phyloP scores from a whole-genome alignment of 2,113 vertebrate species.

The Gymnorhina tibicen region DNA sequence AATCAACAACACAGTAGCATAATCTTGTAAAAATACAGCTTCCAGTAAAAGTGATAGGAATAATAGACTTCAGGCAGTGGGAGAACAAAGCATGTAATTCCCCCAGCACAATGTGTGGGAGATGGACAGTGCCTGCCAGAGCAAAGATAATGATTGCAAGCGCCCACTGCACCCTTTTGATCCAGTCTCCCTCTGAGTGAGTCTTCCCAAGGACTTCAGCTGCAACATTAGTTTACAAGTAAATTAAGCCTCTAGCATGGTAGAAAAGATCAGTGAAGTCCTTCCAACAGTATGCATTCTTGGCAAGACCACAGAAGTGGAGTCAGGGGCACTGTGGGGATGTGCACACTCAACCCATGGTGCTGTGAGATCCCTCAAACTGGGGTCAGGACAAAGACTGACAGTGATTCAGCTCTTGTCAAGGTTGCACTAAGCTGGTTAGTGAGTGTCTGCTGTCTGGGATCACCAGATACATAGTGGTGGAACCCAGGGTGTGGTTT shows the following conservation, averaged over 20 bases:
- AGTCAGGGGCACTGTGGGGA: not conserved
- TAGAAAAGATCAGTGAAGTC: not conserved
- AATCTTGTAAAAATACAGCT: not conserved
- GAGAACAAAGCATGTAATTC: not conserved
- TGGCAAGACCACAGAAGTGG: not conserved
- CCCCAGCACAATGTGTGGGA: not conserved
- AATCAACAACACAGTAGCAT: not conserved
- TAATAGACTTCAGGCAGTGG: not conserved
- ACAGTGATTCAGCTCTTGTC: not conserved
- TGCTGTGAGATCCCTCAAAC: not conserved
- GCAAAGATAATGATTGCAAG: not conserved
- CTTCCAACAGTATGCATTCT: not conserved
- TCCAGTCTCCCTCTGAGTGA: not conserved
- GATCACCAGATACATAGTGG: not conserved
- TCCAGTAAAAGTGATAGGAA: constrained; percentile 1
- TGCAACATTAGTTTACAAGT: not conserved
- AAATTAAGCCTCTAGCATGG: not conserved
- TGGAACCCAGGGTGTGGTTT: not conserved
- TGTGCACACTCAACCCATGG: not conserved
- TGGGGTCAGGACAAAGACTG: not conserved
- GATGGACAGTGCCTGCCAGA: not conserved
- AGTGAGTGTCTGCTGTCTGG: not conserved
- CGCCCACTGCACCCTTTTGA: not conserved
- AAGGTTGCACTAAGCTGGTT: not conserved
- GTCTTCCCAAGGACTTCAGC: not conserved